phyloP scores from a whole-genome alignment of 2,113 vertebrate species.

The Gavialis gangeticus region DNA sequence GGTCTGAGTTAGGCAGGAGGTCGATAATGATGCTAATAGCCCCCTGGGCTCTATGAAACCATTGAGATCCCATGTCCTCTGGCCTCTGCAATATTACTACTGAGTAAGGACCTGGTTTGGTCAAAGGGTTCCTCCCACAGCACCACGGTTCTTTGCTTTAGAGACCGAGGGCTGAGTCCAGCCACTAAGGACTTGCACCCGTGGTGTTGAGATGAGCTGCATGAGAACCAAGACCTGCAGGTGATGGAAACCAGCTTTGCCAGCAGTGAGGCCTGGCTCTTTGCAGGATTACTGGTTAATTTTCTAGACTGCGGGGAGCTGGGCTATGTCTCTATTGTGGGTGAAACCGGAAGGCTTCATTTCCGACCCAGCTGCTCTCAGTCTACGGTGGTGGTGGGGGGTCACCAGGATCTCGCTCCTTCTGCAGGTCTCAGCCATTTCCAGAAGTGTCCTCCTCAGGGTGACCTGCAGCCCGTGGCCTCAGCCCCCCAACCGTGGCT shows the following conservation, averaged over 20 bases:
- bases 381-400: not conserved
- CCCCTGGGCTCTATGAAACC: not conserved
- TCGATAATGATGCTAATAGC: not conserved
- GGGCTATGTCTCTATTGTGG: not conserved
- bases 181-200: not conserved
- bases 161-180: not conserved
- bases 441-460: not conserved
- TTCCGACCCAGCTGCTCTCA: not conserved
- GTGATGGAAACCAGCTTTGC: not conserved
- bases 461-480: not conserved
- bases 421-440: not conserved
- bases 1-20: not conserved
- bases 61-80: not conserved
- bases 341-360: not conserved
- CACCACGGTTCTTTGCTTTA: not conserved
- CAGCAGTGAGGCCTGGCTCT: not conserved
- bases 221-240: not conserved
- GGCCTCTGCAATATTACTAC: not conserved
- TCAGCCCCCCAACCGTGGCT: not conserved
- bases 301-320: not conserved
- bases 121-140: rapidly evolving
- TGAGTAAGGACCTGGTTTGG: not conserved
- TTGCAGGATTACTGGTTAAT: not conserved
- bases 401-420: not conserved
- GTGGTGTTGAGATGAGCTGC: not conserved